Percentiles rank a stretch among this genome's conserved stretches.
Evolutionary conservation across 2,113 vertebrate species (phyloP).

Genomic region (Electrona antarctica): DNA sequence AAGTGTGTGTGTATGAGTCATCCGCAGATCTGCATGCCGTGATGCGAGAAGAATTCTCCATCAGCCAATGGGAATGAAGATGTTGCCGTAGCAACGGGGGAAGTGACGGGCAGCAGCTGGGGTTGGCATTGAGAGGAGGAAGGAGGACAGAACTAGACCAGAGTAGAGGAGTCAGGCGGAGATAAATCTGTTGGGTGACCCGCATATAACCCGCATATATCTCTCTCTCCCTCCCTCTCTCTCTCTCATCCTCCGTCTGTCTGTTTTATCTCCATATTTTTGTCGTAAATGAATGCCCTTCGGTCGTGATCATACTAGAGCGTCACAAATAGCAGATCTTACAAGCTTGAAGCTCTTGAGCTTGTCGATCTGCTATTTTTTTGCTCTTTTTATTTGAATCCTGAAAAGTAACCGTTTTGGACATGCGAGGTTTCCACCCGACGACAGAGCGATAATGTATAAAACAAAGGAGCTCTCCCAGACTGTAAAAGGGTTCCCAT

Average conservation of each 20-base stretch:
- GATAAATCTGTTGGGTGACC: background rate
- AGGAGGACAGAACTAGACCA: conserved; percentile 16
- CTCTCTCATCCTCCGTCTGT: background rate
- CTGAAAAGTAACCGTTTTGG: no score
- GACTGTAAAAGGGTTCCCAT: no score
- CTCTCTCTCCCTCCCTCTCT: background rate
- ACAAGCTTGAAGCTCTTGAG: no score
- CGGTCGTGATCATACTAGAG: no score
- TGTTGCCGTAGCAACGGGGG: conserved; percentile 70
- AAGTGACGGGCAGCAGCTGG: conserved; percentile 71
- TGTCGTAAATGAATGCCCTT: background rate
- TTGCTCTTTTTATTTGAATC: no score
- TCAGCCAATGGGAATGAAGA: conserved; percentile 59
- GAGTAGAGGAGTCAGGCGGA: background rate
- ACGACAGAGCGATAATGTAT: no score
- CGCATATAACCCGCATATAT: background rate
- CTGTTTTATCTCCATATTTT: background rate
- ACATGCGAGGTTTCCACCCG: no score
- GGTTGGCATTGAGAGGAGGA: conserved; percentile 33
- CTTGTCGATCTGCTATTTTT: no score
- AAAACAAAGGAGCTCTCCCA: no score
- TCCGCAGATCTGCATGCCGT: conserved; percentile 52
- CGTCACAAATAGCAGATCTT: no score
- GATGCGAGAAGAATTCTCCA: conserved; percentile 53
- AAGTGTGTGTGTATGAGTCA: conserved; percentile 59